These are phyloP conservation scores for Papilio glaucus DNA, from an alignment of 1,140 invertebrate genomes.

Conservation along the genomic window DNA sequence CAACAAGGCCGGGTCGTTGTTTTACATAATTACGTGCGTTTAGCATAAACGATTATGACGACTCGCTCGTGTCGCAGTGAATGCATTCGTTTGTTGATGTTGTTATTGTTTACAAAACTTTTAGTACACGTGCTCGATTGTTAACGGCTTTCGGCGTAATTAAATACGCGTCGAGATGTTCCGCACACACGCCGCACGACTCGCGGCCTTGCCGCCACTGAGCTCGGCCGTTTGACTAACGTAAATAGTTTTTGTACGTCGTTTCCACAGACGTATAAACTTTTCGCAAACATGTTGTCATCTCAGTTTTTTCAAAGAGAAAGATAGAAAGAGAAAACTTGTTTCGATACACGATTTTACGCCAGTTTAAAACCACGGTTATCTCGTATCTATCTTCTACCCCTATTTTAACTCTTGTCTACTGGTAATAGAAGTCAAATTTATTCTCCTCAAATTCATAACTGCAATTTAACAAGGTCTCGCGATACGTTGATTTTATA, in stretches of 20 bases:
- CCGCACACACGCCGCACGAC: constrained; percentile 34
- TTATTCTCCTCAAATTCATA: too few relatives aligned
- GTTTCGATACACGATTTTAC: too few relatives aligned
- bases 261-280: too few relatives aligned
- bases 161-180: constrained; percentile 57
- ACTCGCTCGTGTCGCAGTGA: constrained; percentile 72
- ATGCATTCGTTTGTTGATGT: constrained; percentile 78
- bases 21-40: constrained; percentile 80
- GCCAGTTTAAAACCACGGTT: too few relatives aligned
- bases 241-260: not conserved
- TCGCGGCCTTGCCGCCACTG: not conserved
- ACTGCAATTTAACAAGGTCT: too few relatives aligned
- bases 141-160: constrained; percentile 65
- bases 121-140: constrained; percentile 65
- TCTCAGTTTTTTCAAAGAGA: too few relatives aligned
- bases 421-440: too few relatives aligned
- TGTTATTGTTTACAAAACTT: constrained; percentile 73
- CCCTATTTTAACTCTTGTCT: too few relatives aligned
- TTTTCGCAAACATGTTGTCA: too few relatives aligned
- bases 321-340: too few relatives aligned
- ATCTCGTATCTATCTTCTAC: too few relatives aligned
- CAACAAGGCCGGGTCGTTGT: constrained; percentile 67
- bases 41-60: constrained; percentile 80
- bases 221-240: not conserved
- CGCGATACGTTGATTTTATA: too few relatives aligned